These are phyloP conservation scores for Drosophila fulvimacula DNA, from an alignment of 2,888 invertebrate species.

Conservation along the genomic window DNA sequence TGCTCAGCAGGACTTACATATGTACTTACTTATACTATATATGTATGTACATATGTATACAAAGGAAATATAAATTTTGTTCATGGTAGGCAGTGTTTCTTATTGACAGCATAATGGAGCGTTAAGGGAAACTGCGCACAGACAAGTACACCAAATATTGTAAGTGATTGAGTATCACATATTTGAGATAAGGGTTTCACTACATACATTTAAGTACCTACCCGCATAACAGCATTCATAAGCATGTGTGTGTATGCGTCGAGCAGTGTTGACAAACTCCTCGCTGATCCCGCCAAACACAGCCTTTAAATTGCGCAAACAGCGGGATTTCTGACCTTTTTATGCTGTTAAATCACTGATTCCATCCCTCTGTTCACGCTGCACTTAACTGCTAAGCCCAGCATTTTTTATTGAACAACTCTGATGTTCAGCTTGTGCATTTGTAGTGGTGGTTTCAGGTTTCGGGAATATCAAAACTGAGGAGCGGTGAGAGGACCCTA, in stretches of 20 bases:
- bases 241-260: too few relatives aligned
- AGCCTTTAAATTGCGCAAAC: constrained; percentile 1
- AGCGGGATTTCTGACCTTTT: neutral
- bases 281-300: neutral
- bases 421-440: constrained; percentile 3
- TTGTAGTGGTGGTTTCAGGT: constrained; percentile 60
- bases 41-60: neutral
- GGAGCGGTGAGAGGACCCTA: constrained; percentile 40
- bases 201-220: constrained; percentile 4
- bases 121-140: constrained; percentile 8
- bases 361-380: neutral
- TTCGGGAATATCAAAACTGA: constrained; percentile 50
- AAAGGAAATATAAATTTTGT: neutral
- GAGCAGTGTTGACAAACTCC: neutral
- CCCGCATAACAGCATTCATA: constrained; percentile 11
- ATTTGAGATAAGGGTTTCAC: constrained; percentile 31
- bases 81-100: constrained; percentile 7
- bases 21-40: neutral
- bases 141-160: constrained; percentile 1
- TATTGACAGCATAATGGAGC: constrained; percentile 34
- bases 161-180: constrained; percentile 29
- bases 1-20: constrained; percentile 13
- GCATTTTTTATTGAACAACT: neutral
- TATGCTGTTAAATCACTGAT: neutral
- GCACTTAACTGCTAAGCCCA: neutral